Conservation (phyloP, 1,140 invertebrate species). For the Meloidogyne exigua region DNA sequence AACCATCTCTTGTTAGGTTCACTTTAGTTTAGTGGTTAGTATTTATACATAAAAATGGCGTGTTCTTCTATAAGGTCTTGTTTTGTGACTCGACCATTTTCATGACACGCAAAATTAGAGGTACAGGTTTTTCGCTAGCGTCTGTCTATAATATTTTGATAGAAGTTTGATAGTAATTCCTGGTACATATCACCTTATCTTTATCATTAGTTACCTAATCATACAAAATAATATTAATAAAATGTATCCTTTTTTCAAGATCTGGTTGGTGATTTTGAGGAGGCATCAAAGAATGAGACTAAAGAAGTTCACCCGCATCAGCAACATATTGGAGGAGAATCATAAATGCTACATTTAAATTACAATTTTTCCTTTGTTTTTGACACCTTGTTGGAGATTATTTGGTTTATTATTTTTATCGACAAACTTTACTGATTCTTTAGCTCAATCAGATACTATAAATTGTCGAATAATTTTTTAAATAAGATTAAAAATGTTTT, state of each 20-base stretch:
- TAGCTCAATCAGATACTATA: not conserved
- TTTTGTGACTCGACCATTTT: not conserved
- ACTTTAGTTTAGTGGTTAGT: not conserved
- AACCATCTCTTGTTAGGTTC: not conserved
- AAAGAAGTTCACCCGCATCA: slow-evolving; percentile 17
- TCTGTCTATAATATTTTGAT: not conserved
- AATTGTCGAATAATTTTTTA: slow-evolving; percentile 1
- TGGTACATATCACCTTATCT: not conserved
- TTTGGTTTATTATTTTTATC: slow-evolving; percentile 3
- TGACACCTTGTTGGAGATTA: not conserved
- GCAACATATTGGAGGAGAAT: not conserved
- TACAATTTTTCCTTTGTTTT: not conserved
- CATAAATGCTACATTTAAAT: not conserved
- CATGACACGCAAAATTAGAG: not conserved
- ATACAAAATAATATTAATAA: too few species aligned
- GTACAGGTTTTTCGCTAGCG: not conserved
- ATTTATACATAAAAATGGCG: not conserved
- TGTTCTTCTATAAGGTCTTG: not conserved
- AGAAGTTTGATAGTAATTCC: not conserved
- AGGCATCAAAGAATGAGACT: slow-evolving; percentile 32
- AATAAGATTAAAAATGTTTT: not conserved
- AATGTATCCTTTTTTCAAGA: slow-evolving; percentile 17
- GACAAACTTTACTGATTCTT: not conserved
- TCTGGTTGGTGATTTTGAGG: slow-evolving; percentile 37
- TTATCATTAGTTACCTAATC: too few species aligned